Evolutionary conservation across 1,140 invertebrate genomes (phyloP), one percentile per base, ranked within the genome.

Genomic region (Ylistrum balloti): DNA sequence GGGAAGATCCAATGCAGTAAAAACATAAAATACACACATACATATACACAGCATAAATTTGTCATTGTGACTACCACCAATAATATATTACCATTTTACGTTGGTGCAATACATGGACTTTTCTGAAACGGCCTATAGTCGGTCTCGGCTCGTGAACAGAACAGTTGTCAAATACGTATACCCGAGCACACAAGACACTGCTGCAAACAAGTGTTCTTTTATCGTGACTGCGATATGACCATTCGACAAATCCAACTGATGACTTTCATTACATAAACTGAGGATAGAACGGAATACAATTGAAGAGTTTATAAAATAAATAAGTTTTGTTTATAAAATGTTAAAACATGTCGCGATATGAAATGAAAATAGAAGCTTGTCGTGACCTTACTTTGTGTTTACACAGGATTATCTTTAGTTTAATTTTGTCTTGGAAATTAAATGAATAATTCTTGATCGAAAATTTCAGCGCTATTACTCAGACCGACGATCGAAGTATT

Each of bases 121-220:
- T 74, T 74, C n/a, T 74, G 56, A 74, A 74, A 74, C 56, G n/a
- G 56, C 56, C 56, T 74, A 74, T 74, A 74, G 56, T 0, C n/a
- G 56, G 56, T 74, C 56, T 28, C 56, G 56, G 56, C 56, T 74
- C 56, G 56, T 74, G n/a, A 74, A 74, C 56, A 74, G 56, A 74
- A n/a, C 22, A 74, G n/a, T 74, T 74, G 56, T 74, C 56, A 74
- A 74, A 74, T 74, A n/a, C n/a, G n/a, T n/a, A n/a, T n/a, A 74
- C 56, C 56, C 56, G 56, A 74, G 56, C 56, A 28, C 56, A 13
- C 35, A 5, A 38, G 35, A 22, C 45, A 28, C 3, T 38, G 17
- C 56, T 28, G 56, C 56, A 74, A 74, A 74, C 56, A 74, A 74
- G 56, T 74, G 56, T 74, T n/a, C n/a, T n/a, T 74, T 74, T 45